Base-by-base conservation (phyloP, 2,113 vertebrate genomes). In the Choloepus hoffmanni region DNA sequence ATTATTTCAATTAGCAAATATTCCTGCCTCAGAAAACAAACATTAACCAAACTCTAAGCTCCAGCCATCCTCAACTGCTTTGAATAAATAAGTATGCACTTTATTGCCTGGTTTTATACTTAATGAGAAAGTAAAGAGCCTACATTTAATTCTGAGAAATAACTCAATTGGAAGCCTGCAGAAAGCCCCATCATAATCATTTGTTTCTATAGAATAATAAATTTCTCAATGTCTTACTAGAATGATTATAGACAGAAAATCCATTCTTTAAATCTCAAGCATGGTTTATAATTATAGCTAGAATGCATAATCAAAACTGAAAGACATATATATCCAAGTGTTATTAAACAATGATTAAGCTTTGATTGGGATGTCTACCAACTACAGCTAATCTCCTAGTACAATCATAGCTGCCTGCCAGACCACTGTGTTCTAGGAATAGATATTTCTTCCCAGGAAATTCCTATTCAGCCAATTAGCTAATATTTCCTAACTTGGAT, bases 261-360 rank as follows among this genome's bases (percentile, higher is more conserved):
- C 43, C 86, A 92, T 62, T 72, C 50, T 97, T 95, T 88, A 83
- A 83, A 33, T 50, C 7, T 9, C 2, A 92, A 15, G 4, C 0
- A 65, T 0, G 65, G 24, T 87, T 95, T 92, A 53, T 68, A 94
- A 91, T 90, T 43, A 96, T 33, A 23, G 33, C 2, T 14, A 28
- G 24, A 96, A 92, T 87, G 40, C 53, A 83, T 79, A 92, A 90
- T 95, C 62, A 95, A 96, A 96, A 95, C 58, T 85, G 73, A 93
- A 96, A 96, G 79, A 81, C 24, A 93, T 73, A 96, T 85, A 82
- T 78, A 95, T 78, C 48, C 67, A 96, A 89, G 13, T 89, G 43
- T 95, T 95, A 94, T 91, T 92, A 96, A 97, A 95, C 72, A 96
- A 72, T 86, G 28, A 94, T 94, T 92, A 97, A 91, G n/a, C 33